Percentiles rank a stretch among this genome's conserved stretches.
These are phyloP conservation scores for Selene dorsalis DNA, from an alignment of 2,797 vertebrate genomes.

Conservation along the genomic window DNA sequence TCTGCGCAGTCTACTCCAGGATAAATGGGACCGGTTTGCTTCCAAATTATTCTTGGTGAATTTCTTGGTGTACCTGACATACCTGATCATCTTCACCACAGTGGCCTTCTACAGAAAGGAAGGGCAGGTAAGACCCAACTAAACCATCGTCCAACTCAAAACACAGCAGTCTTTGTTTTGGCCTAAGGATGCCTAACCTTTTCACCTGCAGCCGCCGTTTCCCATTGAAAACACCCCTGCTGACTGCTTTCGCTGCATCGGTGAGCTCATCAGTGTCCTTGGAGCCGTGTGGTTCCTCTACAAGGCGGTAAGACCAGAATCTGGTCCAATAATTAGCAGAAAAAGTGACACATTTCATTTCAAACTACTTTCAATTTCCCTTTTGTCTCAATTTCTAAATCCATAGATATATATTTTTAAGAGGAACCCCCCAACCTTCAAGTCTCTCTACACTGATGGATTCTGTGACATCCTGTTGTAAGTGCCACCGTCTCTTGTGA, in stretches of 20 bases:
- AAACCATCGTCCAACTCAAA: background rate
- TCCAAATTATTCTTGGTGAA: slow-evolving; percentile 90
- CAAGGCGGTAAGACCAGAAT: slow-evolving; percentile 84
- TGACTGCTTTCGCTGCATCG: slow-evolving; percentile 82
- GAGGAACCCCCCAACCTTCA: slow-evolving; percentile 84
- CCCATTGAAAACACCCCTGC: slow-evolving; percentile 58
- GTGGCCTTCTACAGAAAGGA: slow-evolving; percentile 86
- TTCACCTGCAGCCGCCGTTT: slow-evolving; percentile 80
- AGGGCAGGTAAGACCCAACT: slow-evolving; percentile 76
- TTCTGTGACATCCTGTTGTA: slow-evolving; percentile 91
- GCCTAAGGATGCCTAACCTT: slow-evolving; percentile 1
- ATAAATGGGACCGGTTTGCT: slow-evolving; percentile 92
- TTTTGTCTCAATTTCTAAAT: background rate
- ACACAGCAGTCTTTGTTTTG: background rate
- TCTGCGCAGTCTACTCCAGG: slow-evolving; percentile 88
- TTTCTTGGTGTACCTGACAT: slow-evolving; percentile 87
- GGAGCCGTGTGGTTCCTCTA: slow-evolving; percentile 90
- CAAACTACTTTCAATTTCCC: background rate
- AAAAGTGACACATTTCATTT: background rate
- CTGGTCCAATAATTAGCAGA: background rate
- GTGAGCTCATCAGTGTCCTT: slow-evolving; percentile 84
- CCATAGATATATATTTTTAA: slow-evolving; percentile 84
- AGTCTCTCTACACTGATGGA: slow-evolving; percentile 86
- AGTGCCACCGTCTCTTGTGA: slow-evolving; percentile 36
- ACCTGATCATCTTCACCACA: slow-evolving; percentile 88